These are phyloP conservation scores for Theretra japonica DNA, from an alignment of 2,888 invertebrate species.

Conservation along the genomic window DNA sequence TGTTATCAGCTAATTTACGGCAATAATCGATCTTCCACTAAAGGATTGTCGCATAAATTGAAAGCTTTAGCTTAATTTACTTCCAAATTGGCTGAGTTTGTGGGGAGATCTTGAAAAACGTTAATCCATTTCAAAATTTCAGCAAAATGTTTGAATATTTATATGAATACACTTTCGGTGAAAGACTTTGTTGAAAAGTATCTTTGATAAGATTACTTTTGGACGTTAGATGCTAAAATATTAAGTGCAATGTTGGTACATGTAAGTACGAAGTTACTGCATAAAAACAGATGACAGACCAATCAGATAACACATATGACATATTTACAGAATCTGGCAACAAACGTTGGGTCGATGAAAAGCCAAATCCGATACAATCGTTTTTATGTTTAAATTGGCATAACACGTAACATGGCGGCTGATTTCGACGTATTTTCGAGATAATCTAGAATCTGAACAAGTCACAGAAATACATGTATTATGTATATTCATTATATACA, in stretches of 20 bases:
- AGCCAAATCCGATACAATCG: neutral
- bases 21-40: constrained; percentile 50
- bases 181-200: neutral
- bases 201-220: too few relatives aligned
- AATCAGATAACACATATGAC: neutral
- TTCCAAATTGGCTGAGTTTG: neutral
- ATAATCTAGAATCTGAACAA: neutral
- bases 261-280: too few relatives aligned
- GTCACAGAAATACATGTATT: too few relatives aligned
- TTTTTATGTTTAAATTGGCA: neutral
- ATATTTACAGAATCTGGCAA: constrained; percentile 4
- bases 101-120: neutral
- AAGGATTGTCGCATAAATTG: constrained; percentile 28
- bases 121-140: neutral
- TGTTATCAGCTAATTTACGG: constrained; percentile 63
- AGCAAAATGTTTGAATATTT: neutral
- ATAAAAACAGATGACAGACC: too few relatives aligned
- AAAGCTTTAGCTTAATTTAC: constrained; percentile 18
- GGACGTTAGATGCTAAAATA: too few relatives aligned
- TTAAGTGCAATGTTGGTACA: too few relatives aligned
- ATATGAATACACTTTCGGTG: too few relatives aligned
- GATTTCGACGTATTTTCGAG: neutral
- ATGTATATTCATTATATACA: too few relatives aligned
- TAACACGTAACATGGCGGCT: neutral
- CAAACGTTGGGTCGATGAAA: neutral